These are phyloP conservation scores for Pipra filicauda DNA, from an alignment of 2,113 vertebrate genomes.

Conservation along the genomic window DNA sequence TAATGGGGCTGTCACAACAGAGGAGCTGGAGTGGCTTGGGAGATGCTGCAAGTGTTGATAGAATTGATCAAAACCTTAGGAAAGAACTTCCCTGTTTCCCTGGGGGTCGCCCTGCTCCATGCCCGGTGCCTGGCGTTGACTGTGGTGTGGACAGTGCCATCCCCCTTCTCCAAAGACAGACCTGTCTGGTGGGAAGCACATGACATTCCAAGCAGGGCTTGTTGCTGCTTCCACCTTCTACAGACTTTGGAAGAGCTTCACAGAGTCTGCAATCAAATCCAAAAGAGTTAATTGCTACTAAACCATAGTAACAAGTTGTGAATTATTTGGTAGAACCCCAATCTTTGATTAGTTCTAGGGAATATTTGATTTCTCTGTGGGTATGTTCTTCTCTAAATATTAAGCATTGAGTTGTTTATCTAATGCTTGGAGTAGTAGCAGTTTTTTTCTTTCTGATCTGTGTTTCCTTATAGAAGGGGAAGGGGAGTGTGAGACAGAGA, in stretches of 20 bases:
- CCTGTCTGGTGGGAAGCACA: neutral
- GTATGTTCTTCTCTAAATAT: neutral
- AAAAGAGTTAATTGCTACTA: neutral
- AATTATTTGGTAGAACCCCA: neutral
- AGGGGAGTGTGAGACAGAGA: neutral
- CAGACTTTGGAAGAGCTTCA: neutral
- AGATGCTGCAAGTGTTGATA: neutral
- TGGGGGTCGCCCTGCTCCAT: neutral
- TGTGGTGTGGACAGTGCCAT: accelerated
- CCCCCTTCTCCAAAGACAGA: neutral
- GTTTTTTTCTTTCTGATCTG: neutral
- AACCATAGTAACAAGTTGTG: accelerated
- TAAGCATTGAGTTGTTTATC: neutral
- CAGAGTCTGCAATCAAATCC: neutral
- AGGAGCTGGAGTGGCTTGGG: neutral
- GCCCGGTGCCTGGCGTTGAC: neutral
- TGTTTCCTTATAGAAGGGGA: neutral
- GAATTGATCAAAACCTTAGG: neutral
- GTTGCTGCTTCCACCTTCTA: neutral
- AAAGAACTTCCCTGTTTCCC: neutral
- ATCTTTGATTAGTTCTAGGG: neutral
- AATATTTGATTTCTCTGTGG: neutral
- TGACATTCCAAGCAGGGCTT: neutral
- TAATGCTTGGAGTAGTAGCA: neutral
- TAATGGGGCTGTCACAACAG: neutral